Evolutionary conservation across 1,140 invertebrate species (phyloP), one percentile per base, ranked within the genome.

Genomic region (Tetraneura akinire): DNA sequence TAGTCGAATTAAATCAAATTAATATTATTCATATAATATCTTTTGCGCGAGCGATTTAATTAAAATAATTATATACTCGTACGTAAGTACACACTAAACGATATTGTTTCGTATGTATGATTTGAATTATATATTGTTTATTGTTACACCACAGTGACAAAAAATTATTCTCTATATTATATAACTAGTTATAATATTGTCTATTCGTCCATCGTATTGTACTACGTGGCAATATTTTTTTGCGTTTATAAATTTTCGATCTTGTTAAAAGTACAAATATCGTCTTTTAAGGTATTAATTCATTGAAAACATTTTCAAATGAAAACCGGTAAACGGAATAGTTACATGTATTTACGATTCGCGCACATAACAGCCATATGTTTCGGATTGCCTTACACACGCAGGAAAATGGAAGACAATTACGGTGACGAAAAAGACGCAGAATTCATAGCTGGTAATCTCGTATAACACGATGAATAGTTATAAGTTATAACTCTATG

Each of bases 301-400:
- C 1, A 60, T 60, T 26, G 14, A 26, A 26, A 37, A 37, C 3
- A 37, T 37, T n/a, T n/a, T n/a, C 21, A 57, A 57, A 60, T 60
- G 14, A 60, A 29, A 26, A 29, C 8, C 16, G 16, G 26, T 26
- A 60, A 64, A 16, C 37, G 2, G 8, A 29, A 64, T 3, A 64
- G 60, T n/a, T 64, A 64, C 29, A 18, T n/a, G 10, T 64, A 64
- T 4, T 37, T 64, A 9, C 1, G 9, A 1, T 37, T 37, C 16
- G 8, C 60, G 16, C 60, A 64, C 60, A 14, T 32, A 23, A 32
- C 16, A 1, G 29, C 60, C 16, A 11, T 64, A 37, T 64, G 60
- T 64, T 64, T 64, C 9, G 60, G 60, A 37, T 4, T 64, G 3
- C 60, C 60, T 13, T 73, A 51, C 47, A 73, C 47, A 11, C 70